Base-by-base conservation (phyloP, 2,888 invertebrate species). In the Ashinkailepas kermadecensis region DNA sequence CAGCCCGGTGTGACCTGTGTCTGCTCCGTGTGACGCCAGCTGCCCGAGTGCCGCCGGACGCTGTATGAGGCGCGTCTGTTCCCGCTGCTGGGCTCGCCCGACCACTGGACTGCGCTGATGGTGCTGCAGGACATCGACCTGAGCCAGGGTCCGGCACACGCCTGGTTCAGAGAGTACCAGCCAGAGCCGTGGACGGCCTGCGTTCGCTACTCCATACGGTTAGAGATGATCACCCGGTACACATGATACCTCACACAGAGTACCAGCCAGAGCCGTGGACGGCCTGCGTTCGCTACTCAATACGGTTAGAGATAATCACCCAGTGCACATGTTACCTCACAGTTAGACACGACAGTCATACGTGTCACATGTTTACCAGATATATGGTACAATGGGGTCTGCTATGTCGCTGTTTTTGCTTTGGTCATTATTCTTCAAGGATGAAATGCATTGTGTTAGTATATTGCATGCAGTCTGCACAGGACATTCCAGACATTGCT, bases 31-130 rank as follows among this genome's bases (percentile, higher is more conserved):
- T 8, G 3, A 18, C 12, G 54, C 6, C 74, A 74, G 74, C 74
- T 74, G 56, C 74, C 74, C 21, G 74, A 13, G 54, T 9, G 21
- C 21, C 74, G 74, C 7, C 54, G 56, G 0, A 74, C 74, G 2
- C 56, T 74, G 74, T 74, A 74, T 56, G 74, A 74, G 74, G 74
- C 74, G 15, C 74, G 74, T 2, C 74, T 74, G 74, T 74, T 74
- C 74, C 74, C 74, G 56, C 74, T 74, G 74, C 74, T 74, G 9
- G 56, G 74, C 21, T 54, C 54, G 21, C 74, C 74, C 9, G 74
- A 74, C 56, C 74, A 74, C 74, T 74, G 74, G 74, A 74, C 74
- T 6, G 74, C 74, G 10, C 74, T 74, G 74, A 74, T 74, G 74
- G 74, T 74, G 21, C 74, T 74, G 74, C 74, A 74, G 56, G 74